phyloP scores from a whole-genome alignment of 2,113 vertebrate genomes.

The Cnemophilus loriae region DNA sequence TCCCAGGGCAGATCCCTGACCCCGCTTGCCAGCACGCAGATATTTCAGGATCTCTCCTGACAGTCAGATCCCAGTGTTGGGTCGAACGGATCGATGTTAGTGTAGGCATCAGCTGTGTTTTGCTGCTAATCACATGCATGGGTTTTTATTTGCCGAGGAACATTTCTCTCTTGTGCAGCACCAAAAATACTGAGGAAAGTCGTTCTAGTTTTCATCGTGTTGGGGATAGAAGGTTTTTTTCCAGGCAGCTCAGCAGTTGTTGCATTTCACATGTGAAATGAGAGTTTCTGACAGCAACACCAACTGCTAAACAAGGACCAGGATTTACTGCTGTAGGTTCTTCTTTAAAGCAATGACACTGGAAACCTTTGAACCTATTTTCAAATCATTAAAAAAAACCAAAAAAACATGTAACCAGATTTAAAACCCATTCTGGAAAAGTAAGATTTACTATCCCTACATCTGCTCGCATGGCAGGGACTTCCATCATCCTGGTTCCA shows the following conservation, averaged over 20 bases:
- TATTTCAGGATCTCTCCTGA: background rate
- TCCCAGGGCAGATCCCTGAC: background rate
- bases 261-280: background rate
- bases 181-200: background rate
- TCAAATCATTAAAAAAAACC: background rate
- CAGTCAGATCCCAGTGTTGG: background rate
- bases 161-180: background rate
- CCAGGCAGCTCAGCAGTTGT: background rate
- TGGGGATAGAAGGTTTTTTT: background rate
- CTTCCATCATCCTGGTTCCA: background rate
- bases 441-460: background rate
- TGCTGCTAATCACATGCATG: background rate
- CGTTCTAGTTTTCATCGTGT: background rate
- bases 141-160: background rate
- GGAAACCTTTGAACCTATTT: background rate
- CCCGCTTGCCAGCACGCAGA: background rate
- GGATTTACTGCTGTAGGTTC: background rate
- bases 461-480: background rate
- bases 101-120: conserved; percentile 7
- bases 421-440: background rate
- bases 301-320: background rate
- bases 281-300: background rate
- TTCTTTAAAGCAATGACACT: background rate
- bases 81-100: background rate
- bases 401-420: background rate